Conservation (phyloP, 2,888 invertebrate genomes). For the Epinotia bilunana region DNA sequence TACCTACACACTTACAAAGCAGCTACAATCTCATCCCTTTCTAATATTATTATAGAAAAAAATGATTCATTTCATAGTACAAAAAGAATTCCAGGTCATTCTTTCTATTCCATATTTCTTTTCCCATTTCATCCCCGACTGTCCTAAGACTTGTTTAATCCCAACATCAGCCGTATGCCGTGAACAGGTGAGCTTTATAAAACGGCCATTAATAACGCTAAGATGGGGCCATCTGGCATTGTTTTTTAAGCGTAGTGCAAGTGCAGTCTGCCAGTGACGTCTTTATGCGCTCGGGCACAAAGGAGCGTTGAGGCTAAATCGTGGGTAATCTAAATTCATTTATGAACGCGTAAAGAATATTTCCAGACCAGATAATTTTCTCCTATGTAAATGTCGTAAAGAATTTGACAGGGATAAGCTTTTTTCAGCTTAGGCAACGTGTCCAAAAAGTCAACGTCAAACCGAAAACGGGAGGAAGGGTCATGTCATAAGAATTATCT, state of each 20-base stretch:
- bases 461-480: no score
- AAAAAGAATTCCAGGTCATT: background rate
- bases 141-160: background rate
- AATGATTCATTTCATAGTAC: background rate
- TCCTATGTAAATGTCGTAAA: no score
- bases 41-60: no score
- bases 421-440: no score
- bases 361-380: no score
- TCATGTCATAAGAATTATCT: no score
- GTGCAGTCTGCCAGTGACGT: constrained; percentile 3
- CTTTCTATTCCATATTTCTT: no score
- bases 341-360: background rate
- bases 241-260: constrained; percentile 46
- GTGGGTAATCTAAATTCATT: background rate
- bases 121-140: background rate
- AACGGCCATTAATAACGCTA: constrained; percentile 57
- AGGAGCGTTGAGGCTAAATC: background rate
- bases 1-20: no score
- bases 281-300: constrained; percentile 25
- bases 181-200: constrained; percentile 57
- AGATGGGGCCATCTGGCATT: constrained; percentile 58
- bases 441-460: no score
- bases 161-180: constrained; percentile 43
- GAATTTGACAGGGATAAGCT: no score
- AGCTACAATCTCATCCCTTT: no score